A percentile compares a stretch with the other conserved stretches of the same genome.
These are phyloP conservation scores for Chitala chitala DNA, from an alignment of 2,113 vertebrate genomes.

Conservation along the genomic window DNA sequence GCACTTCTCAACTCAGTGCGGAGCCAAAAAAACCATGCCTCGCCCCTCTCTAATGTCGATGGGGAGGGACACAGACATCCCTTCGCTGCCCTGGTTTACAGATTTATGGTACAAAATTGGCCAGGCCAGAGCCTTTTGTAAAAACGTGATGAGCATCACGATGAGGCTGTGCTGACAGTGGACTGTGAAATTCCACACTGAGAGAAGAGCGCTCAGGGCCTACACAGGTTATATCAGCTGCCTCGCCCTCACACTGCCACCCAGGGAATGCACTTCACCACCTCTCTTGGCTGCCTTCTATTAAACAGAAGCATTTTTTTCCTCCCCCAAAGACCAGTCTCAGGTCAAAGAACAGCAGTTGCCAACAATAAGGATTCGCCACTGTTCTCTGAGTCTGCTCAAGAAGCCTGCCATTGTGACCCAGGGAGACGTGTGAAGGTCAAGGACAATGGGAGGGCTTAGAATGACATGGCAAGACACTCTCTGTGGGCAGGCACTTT, in stretches of 20 bases:
- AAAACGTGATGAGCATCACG: neutral
- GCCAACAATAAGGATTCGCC: neutral
- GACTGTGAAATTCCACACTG: neutral
- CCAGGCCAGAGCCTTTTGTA: neutral
- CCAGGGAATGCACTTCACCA: neutral
- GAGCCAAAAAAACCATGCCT: no score
- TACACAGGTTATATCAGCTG: neutral
- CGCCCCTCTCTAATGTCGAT: no score
- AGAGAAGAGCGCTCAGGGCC: neutral
- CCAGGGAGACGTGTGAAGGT: neutral
- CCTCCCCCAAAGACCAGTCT: neutral
- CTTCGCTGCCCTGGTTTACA: neutral
- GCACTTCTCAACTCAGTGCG: neutral
- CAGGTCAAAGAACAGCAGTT: neutral
- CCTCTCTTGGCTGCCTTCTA: neutral
- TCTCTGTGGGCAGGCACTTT: neutral
- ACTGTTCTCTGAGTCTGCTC: neutral
- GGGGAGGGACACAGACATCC: neutral
- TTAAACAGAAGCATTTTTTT: neutral
- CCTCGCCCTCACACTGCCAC: neutral
- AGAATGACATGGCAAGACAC: neutral
- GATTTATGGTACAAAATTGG: slow-evolving; percentile 2
- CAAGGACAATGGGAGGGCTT: neutral
- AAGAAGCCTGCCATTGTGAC: neutral
- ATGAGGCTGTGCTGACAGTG: neutral